Conservation (phyloP, 2,888 invertebrate genomes). For the Hymenopus coronatus region DNA sequence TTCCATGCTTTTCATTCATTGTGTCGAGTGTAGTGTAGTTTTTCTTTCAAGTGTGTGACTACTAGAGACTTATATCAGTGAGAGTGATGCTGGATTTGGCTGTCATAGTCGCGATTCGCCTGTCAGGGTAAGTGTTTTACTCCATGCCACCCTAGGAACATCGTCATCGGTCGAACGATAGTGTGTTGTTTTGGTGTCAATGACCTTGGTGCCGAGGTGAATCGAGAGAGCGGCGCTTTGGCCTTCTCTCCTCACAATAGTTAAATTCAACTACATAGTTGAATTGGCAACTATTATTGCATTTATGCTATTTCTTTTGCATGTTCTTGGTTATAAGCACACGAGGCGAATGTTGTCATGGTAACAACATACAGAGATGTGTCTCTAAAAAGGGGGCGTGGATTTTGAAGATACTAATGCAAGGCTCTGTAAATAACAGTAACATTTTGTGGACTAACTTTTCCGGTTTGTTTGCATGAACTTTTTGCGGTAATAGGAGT, state of each 20-base stretch:
- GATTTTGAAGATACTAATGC: too few species aligned
- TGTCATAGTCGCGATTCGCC: not conserved
- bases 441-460: too few species aligned
- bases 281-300: not conserved
- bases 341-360: not conserved
- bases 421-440: too few species aligned
- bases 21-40: not conserved
- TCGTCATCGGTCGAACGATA: slow-evolving; percentile 4
- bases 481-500: too few species aligned
- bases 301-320: too few species aligned
- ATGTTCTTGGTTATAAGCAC: too few species aligned
- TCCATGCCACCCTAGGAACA: not conserved
- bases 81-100: not conserved
- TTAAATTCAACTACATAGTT: not conserved
- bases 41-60: slow-evolving; percentile 14
- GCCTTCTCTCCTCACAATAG: not conserved
- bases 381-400: too few species aligned
- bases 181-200: slow-evolving; percentile 31
- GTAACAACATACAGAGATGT: not conserved
- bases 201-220: slow-evolving; percentile 28
- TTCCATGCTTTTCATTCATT: slow-evolving; percentile 11
- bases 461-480: too few species aligned
- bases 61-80: not conserved
- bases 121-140: slow-evolving; percentile 6
- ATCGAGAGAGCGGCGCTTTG: slow-evolving; percentile 15